Evolutionary conservation across 2,888 invertebrate genomes (phyloP), one percentile per base, ranked within the genome.

Genomic region (Dasysyrphus albostriatus): DNA sequence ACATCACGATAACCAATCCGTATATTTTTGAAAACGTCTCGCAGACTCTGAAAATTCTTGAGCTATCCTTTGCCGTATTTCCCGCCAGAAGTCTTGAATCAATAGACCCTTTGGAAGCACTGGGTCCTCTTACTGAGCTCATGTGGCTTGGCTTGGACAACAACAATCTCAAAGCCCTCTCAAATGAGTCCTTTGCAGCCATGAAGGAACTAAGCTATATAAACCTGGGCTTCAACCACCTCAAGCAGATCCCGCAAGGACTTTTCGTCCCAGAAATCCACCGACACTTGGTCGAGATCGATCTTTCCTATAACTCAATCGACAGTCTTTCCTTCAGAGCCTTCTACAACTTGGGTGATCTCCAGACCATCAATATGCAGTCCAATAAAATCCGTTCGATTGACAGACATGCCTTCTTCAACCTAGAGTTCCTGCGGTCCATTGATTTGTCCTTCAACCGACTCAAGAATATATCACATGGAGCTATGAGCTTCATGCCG

Each of bases 81-180:
- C 95, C 96, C 16, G 92, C 92, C 0, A 88, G 92, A n/a, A 91
- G 91, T 34, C 69, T 91, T 16, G 92, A 92, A 29, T 91, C 91
- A 0, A 88, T 92, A n/a, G 97, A 97, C 89, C 97, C 97, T 0
- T 95, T 96, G 88, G 95, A 96, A 88, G 95, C 96, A 14, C 94
- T 98, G 54, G 95, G 95, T 88, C 96, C 96, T 9, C 93, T 98
- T 19, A 94, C 94, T 51, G 95, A 95, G 90, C 93, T 98, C 9
- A 95, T 96, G 90, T 97, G 97, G 96, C 93, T 98, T 82, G 96
- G 97, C 0, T 93, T 98, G 90, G 98, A 98, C 92, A 97, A 97
- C 93, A 98, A 98, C 90, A 96, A 97, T 91, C 95, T 98, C 89
- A 95, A 96, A 91, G 94, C 94, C 14, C 93, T 97, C 16, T 95